Conservation (phyloP, 2,797 vertebrate genomes). For the Platyrinchus mystaceus region DNA sequence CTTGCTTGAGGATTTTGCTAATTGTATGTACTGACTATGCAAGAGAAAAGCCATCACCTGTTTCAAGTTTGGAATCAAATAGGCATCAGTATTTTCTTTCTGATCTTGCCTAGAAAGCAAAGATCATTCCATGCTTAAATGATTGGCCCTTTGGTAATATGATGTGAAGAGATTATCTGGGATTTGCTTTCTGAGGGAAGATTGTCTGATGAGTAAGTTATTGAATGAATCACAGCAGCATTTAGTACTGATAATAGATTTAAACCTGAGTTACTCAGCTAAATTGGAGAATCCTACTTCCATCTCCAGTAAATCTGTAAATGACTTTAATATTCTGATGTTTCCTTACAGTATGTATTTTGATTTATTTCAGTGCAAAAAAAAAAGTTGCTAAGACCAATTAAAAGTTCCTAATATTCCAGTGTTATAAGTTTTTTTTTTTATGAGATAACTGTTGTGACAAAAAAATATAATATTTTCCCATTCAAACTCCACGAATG, state of each 20-base stretch:
- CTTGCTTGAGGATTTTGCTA: background rate
- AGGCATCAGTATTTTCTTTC: background rate
- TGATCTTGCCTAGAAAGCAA: background rate
- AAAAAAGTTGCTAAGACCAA: background rate
- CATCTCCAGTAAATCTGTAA: background rate
- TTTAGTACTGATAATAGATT: constrained; percentile 35
- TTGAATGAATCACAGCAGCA: constrained; percentile 26
- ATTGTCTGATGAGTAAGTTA: constrained; percentile 37
- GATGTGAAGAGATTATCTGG: constrained; percentile 36
- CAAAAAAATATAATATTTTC: background rate
- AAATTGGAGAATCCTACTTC: background rate
- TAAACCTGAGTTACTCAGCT: constrained; percentile 14
- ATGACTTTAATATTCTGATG: background rate
- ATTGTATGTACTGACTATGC: background rate
- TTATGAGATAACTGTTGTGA: background rate
- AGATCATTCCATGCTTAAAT: constrained; percentile 26
- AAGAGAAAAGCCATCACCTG: background rate
- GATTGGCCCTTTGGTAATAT: background rate
- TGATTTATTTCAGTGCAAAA: background rate
- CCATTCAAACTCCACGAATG: background rate
- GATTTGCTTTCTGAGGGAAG: constrained; percentile 51
- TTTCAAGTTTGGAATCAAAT: background rate
- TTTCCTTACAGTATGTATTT: background rate
- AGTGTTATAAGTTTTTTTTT: background rate
- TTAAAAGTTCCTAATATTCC: background rate